Conservation (phyloP, 1,140 invertebrate genomes). For the Drosophila tristis region DNA sequence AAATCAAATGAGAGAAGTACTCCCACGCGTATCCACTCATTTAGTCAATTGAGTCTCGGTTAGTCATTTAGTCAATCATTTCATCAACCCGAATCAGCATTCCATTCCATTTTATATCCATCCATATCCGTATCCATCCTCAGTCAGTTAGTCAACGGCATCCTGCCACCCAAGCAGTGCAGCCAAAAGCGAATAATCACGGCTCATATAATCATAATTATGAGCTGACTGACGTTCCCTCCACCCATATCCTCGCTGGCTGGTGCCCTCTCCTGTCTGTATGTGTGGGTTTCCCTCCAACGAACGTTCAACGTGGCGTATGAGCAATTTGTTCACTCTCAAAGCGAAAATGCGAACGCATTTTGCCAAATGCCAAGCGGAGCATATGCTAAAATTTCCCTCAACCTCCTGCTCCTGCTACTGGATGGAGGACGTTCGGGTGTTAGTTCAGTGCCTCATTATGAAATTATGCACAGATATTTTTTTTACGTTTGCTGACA, state of each 20-base stretch:
- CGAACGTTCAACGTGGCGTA: conserved; percentile 58
- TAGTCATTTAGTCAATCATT: conserved; percentile 40
- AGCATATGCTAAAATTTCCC: conserved; percentile 46
- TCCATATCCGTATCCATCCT: conserved; percentile 11
- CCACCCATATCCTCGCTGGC: conserved; percentile 4
- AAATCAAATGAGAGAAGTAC: too few species aligned
- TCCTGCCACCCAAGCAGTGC: conserved; percentile 33
- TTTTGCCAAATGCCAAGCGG: conserved; percentile 57
- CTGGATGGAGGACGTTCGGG: conserved; percentile 11
- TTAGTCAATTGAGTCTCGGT: background rate
- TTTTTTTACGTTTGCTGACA: conserved; percentile 22
- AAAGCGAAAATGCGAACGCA: conserved; percentile 66
- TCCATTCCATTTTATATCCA: conserved; percentile 10
- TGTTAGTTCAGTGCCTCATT: conserved; percentile 70
- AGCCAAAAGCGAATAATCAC: conserved; percentile 50
- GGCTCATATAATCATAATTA: conserved; percentile 73
- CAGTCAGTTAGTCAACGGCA: conserved; percentile 62
- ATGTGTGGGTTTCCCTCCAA: conserved; percentile 14
- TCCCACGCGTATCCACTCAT: too few species aligned
- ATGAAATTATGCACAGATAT: conserved; percentile 72
- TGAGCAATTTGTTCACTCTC: conserved; percentile 64
- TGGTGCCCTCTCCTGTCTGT: background rate
- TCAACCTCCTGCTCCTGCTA: background rate
- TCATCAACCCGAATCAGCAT: background rate
- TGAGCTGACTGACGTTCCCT: conserved; percentile 36